A percentile compares a stretch with the other conserved stretches of the same genome.
These are phyloP conservation scores for Buathra laborator DNA, from an alignment of 2,888 invertebrate genomes.

Conservation along the genomic window DNA sequence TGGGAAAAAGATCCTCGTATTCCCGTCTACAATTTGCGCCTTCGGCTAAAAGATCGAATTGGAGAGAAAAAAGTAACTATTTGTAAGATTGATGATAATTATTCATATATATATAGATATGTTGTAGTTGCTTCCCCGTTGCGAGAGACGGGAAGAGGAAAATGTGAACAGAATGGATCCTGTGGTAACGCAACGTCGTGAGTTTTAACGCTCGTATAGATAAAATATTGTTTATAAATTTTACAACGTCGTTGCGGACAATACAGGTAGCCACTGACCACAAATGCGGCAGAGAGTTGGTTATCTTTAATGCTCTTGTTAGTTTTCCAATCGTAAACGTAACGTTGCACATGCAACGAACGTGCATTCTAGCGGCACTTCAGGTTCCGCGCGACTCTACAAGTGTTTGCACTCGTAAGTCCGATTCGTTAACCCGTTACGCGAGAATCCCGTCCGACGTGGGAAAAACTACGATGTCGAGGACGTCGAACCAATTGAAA, in stretches of 20 bases:
- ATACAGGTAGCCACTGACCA: not conserved
- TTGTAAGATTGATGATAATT: not conserved
- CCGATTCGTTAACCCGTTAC: slow-evolving; percentile 25
- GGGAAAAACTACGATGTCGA: slow-evolving; percentile 29
- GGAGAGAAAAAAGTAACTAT: not conserved
- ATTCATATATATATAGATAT: not conserved
- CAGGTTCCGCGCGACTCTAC: not conserved
- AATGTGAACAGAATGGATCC: not conserved
- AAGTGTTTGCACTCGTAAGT: slow-evolving; percentile 40
- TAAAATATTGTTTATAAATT: slow-evolving; percentile 4
- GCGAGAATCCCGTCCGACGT: slow-evolving; percentile 21
- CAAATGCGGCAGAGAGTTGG: not conserved
- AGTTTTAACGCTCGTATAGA: not conserved
- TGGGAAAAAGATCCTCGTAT: not conserved
- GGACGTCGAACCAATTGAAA: not conserved
- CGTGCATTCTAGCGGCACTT: not conserved
- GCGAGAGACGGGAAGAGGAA: not conserved
- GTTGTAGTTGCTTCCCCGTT: not conserved
- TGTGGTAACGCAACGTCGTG: slow-evolving; percentile 2
- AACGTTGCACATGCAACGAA: slow-evolving; percentile 1
- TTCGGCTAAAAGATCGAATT: not conserved
- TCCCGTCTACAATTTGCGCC: not conserved
- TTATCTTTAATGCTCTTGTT: slow-evolving; percentile 32
- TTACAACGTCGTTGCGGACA: not conserved
- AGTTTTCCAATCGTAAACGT: slow-evolving; percentile 54